Conservation (phyloP, 2,113 vertebrate genomes). For the Crotalus helleri region DNA sequence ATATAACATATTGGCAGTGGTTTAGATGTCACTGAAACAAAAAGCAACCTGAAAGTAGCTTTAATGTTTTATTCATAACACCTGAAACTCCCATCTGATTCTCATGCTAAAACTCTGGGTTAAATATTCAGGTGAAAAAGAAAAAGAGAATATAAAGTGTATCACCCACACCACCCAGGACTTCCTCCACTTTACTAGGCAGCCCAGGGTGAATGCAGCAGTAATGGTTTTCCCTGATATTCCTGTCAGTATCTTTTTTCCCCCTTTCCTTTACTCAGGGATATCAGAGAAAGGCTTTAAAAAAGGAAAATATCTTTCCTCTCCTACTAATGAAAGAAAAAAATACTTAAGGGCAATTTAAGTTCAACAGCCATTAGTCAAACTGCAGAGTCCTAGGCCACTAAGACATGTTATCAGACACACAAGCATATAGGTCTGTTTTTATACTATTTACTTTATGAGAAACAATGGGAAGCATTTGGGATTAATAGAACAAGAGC, state of each 20-base stretch:
- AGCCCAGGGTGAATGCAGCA: background rate
- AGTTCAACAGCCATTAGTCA: background rate
- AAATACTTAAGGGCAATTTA: background rate
- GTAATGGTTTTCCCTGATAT: background rate
- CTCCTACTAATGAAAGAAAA: background rate
- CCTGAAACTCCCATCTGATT: background rate
- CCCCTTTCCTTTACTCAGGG: background rate
- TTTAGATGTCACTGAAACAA: slow-evolving; percentile 34
- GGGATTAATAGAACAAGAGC: background rate
- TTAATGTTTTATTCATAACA: slow-evolving; percentile 7
- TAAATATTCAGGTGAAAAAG: background rate
- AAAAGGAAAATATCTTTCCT: background rate
- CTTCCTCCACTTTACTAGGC: background rate
- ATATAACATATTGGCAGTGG: slow-evolving; percentile 22
- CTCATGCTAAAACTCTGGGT: background rate
- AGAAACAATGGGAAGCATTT: background rate
- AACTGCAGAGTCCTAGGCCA: background rate
- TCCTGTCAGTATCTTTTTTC: background rate
- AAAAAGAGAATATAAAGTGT: no score
- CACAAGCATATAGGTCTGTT: background rate
- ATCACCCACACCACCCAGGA: background rate
- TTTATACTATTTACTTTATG: background rate
- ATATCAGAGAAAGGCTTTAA: background rate
- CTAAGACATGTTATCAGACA: background rate
- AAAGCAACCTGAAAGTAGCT: background rate